A percentile compares a stretch with the other conserved stretches of the same genome.
phyloP scores from a whole-genome alignment of 2,888 invertebrate species.

The Ephialtes manifestator region DNA sequence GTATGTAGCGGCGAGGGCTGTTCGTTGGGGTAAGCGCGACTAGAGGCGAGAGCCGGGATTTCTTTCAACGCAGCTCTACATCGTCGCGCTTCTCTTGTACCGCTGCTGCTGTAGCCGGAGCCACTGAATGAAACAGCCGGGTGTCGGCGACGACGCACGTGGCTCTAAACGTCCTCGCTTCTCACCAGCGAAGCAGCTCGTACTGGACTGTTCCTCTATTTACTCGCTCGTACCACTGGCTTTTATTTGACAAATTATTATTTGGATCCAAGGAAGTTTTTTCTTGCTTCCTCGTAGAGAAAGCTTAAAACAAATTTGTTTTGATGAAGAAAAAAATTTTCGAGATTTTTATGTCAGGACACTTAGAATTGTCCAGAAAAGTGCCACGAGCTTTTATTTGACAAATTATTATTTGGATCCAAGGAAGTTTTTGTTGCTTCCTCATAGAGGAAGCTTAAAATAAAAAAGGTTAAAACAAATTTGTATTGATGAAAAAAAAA shows the following conservation, averaged over 20 bases:
- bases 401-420: too few relatives aligned
- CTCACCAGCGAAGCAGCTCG: background rate
- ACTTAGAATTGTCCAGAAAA: too few relatives aligned
- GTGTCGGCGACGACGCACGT: conserved; percentile 40
- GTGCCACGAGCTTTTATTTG: too few relatives aligned
- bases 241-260: background rate
- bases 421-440: too few relatives aligned
- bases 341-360: too few relatives aligned
- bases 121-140: conserved; percentile 51
- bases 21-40: conserved; percentile 19
- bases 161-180: conserved; percentile 8
- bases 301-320: too few relatives aligned
- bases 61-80: conserved; percentile 43
- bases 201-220: background rate
- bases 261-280: background rate
- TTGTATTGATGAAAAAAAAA: too few relatives aligned
- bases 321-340: too few relatives aligned
- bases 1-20: conserved; percentile 23
- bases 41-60: conserved; percentile 12
- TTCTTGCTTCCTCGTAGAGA: too few relatives aligned
- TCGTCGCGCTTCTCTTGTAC: conserved; percentile 11
- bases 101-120: conserved; percentile 4
- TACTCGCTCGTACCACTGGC: background rate
- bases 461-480: too few relatives aligned
- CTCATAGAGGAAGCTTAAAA: too few relatives aligned